Percentiles rank a stretch among this genome's conserved stretches.
These are phyloP conservation scores for Orientallactaga sibirica DNA, from an alignment of 2,797 vertebrate species.

Conservation along the genomic window DNA sequence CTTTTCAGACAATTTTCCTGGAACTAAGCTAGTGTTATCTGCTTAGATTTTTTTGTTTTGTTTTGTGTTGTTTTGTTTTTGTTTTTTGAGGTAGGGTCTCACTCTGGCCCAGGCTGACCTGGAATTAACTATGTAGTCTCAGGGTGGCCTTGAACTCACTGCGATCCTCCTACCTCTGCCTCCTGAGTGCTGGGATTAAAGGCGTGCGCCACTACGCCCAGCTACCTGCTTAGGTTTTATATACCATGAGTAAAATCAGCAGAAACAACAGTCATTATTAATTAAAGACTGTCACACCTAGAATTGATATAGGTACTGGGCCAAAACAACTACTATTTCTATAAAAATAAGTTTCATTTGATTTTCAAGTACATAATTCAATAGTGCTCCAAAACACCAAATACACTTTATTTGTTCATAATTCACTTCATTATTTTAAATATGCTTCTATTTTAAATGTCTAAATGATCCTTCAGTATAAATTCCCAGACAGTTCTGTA, in stretches of 20 bases:
- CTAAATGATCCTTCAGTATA: conserved; percentile 41
- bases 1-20: conserved; percentile 35
- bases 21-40: neutral
- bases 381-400: conserved; percentile 56
- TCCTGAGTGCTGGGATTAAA: too few species aligned
- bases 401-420: conserved; percentile 55
- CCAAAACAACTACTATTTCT: conserved; percentile 42
- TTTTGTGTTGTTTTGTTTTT: too few species aligned
- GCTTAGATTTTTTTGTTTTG: too few species aligned
- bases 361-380: conserved; percentile 66
- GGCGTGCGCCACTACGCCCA: too few species aligned
- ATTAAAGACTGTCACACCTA: conserved; percentile 29
- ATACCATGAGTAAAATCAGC: conserved; percentile 39
- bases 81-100: too few species aligned
- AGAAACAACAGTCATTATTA: conserved; percentile 9
- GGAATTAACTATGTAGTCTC: too few species aligned
- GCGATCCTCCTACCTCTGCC: too few species aligned
- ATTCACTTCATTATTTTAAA: conserved; percentile 66
- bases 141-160: too few species aligned
- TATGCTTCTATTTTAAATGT: conserved; percentile 51
- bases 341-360: conserved; percentile 55
- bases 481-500: conserved; percentile 64
- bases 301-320: conserved; percentile 32
- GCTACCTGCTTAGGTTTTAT: neutral
- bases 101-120: too few species aligned